These are phyloP conservation scores for Drosophila melanica DNA, from an alignment of 1,140 invertebrate species.

Conservation along the genomic window DNA sequence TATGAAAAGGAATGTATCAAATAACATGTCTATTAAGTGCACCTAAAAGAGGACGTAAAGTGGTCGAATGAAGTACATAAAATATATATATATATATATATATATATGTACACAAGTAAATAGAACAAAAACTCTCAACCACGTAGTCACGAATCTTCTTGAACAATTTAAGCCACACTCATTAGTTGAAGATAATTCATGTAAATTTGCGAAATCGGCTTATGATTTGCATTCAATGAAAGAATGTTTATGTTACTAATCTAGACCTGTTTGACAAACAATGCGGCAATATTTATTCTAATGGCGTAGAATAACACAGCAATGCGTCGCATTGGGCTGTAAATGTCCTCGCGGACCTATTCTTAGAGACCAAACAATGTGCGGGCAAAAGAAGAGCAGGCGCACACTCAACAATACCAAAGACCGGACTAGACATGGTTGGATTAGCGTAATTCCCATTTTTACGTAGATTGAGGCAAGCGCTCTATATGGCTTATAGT, in stretches of 20 bases:
- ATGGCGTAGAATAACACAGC: constrained; percentile 77
- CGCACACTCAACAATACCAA: constrained; percentile 49
- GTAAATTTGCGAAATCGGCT: constrained; percentile 82
- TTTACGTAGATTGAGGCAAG: constrained; percentile 66
- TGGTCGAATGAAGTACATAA: not conserved
- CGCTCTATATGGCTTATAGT: constrained; percentile 49
- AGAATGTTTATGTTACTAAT: constrained; percentile 82
- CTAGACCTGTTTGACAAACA: constrained; percentile 84
- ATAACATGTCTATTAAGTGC: constrained; percentile 3
- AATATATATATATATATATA: not conserved
- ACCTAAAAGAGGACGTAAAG: not conserved
- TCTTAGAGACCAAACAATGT: constrained; percentile 10
- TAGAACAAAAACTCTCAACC: not conserved
- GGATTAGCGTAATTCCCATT: constrained; percentile 66
- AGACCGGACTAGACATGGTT: constrained; percentile 35
- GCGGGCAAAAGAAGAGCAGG: constrained; percentile 32
- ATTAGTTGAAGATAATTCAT: constrained; percentile 74
- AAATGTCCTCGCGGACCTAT: constrained; percentile 24
- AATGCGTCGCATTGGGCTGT: constrained; percentile 43
- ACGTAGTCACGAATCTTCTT: not conserved
- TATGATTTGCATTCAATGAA: constrained; percentile 77
- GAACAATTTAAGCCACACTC: constrained; percentile 59
- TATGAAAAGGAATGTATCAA: constrained; percentile 17
- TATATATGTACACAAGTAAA: too few species aligned
- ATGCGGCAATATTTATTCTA: constrained; percentile 83